These are phyloP conservation scores for Sebastes jordani DNA, from an alignment of 2,797 vertebrate species.

Conservation along the genomic window DNA sequence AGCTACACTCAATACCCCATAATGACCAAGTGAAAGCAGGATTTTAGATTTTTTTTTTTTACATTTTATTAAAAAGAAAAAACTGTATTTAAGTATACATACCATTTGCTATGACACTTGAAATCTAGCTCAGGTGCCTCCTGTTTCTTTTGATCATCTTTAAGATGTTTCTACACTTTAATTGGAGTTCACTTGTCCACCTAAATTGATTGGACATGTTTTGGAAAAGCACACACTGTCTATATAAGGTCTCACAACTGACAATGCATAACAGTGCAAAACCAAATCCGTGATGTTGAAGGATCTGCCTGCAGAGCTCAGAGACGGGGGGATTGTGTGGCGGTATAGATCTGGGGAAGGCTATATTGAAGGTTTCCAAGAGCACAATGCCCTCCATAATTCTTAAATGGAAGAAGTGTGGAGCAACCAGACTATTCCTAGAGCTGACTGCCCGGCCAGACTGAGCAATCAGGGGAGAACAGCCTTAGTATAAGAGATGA, in stretches of 20 bases:
- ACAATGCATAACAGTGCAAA: not conserved
- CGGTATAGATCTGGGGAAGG: not conserved
- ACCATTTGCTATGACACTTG: not conserved
- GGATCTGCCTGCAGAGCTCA: not conserved
- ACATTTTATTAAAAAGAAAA: not conserved
- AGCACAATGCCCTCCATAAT: not conserved
- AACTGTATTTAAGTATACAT: not conserved
- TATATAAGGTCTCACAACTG: not conserved
- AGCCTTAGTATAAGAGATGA: not conserved
- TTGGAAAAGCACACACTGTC: not conserved
- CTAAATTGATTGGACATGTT: not conserved
- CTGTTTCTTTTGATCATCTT: not conserved
- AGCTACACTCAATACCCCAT: not conserved
- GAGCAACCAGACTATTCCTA: no score
- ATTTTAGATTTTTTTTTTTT: not conserved
- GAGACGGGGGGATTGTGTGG: not conserved
- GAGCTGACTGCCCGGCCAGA: not conserved
- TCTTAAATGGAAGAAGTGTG: not conserved
- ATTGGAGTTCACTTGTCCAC: not conserved
- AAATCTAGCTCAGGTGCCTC: not conserved
- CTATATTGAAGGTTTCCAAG: not conserved
- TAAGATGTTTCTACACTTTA: not conserved
- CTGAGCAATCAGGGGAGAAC: not conserved
- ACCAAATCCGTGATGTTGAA: not conserved
- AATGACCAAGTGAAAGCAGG: not conserved